A percentile compares a stretch with the other conserved stretches of the same genome.
These are phyloP conservation scores for Drosophila acutilabella DNA, from an alignment of 2,888 invertebrate species.

Conservation along the genomic window DNA sequence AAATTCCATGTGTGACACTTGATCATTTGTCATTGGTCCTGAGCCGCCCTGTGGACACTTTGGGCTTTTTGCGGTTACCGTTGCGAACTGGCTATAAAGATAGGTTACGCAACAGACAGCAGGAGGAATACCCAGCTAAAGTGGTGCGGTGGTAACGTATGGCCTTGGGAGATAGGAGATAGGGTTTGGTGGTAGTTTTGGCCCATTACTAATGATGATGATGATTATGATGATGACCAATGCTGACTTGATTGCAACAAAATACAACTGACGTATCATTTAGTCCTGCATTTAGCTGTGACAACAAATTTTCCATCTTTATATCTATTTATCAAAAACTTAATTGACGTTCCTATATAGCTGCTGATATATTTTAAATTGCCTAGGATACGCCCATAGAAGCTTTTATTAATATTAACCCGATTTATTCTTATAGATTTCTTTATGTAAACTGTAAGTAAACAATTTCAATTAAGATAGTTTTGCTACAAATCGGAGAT, in stretches of 20 bases:
- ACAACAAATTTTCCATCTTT: slow-evolving; percentile 28
- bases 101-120: slow-evolving; percentile 17
- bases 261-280: slow-evolving; percentile 56
- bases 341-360: too few species aligned
- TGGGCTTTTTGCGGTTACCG: slow-evolving; percentile 64
- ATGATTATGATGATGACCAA: slow-evolving; percentile 65
- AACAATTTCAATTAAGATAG: too few species aligned
- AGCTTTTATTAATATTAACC: too few species aligned
- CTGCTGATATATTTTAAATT: too few species aligned
- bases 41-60: slow-evolving; percentile 55
- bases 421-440: too few species aligned
- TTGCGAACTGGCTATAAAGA: slow-evolving; percentile 46
- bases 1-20: slow-evolving; percentile 82
- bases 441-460: too few species aligned
- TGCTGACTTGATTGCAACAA: slow-evolving; percentile 28
- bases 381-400: too few species aligned
- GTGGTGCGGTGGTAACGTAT: background rate
- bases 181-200: slow-evolving; percentile 50
- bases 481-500: too few species aligned
- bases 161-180: slow-evolving; percentile 3
- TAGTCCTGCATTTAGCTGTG: slow-evolving; percentile 50
- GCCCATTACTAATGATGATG: slow-evolving; percentile 71
- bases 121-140: background rate
- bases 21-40: slow-evolving; percentile 79
- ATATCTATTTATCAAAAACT: background rate